phyloP scores from a whole-genome alignment of 1,140 invertebrate genomes.

The Sitodiplosis mosellana region DNA sequence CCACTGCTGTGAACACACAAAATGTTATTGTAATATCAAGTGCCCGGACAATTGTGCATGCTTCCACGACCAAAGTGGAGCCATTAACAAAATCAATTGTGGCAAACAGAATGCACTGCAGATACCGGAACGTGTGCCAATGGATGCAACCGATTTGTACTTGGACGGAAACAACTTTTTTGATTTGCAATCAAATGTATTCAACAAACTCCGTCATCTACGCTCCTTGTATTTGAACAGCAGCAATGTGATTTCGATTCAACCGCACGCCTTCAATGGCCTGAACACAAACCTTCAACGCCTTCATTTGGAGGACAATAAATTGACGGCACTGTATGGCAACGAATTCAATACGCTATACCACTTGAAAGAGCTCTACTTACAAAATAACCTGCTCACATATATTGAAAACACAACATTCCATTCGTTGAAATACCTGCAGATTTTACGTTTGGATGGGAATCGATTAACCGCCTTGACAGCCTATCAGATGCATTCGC shows the following conservation, averaged over 20 bases:
- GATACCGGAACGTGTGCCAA: conserved; percentile 60
- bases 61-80: conserved; percentile 70
- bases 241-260: conserved; percentile 57
- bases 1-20: conserved; percentile 72
- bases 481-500: conserved; percentile 12
- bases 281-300: conserved; percentile 47
- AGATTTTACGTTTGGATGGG: conserved; percentile 64
- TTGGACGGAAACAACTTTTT: conserved; percentile 71
- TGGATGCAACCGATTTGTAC: conserved; percentile 77
- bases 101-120: conserved; percentile 41
- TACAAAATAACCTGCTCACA: conserved; percentile 66
- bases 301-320: conserved; percentile 72
- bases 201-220: conserved; percentile 72
- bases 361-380: conserved; percentile 62
- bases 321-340: conserved; percentile 51
- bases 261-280: conserved; percentile 72
- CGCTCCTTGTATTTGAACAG: conserved; percentile 63
- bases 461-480: conserved; percentile 51
- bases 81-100: conserved; percentile 69
- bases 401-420: conserved; percentile 66
- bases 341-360: conserved; percentile 66
- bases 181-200: conserved; percentile 56
- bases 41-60: conserved; percentile 70
- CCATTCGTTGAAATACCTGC: conserved; percentile 48
- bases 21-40: conserved; percentile 69